These are phyloP conservation scores for Leguminivora glycinivorella DNA, from an alignment of 1,140 invertebrate species.

Conservation along the genomic window DNA sequence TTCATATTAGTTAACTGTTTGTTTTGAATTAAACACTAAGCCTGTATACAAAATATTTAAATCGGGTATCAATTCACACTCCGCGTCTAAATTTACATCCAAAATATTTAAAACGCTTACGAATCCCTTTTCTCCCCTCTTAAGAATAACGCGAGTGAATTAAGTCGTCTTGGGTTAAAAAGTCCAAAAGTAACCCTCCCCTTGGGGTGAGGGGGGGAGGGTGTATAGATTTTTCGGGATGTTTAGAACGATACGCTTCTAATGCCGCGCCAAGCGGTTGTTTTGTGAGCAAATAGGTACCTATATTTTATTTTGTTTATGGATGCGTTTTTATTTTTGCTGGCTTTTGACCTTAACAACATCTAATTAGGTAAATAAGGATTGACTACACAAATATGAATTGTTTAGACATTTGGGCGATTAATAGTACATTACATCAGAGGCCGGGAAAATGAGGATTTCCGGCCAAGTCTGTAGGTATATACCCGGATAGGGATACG, in stretches of 20 bases:
- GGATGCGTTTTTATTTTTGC: neutral
- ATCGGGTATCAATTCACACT: neutral
- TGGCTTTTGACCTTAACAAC: neutral
- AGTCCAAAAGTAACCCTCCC: constrained; percentile 29
- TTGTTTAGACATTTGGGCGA: too few relatives aligned
- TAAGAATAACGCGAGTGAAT: constrained; percentile 25
- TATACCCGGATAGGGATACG: too few relatives aligned
- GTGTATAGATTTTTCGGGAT: constrained; percentile 31
- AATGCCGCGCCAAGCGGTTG: neutral
- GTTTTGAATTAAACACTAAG: neutral
- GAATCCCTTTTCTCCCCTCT: constrained; percentile 13
- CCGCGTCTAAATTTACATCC: neutral
- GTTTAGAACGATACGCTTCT: constrained; percentile 22
- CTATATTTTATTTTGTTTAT: constrained; percentile 11
- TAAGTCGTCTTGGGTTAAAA: constrained; percentile 30
- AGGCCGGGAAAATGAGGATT: too few relatives aligned
- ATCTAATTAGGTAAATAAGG: too few relatives aligned
- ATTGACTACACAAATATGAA: too few relatives aligned
- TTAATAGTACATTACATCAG: too few relatives aligned
- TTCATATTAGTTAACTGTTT: too few relatives aligned
- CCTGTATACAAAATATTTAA: neutral
- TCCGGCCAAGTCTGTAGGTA: too few relatives aligned
- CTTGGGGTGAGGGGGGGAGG: constrained; percentile 8
- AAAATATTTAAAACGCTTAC: constrained; percentile 16
- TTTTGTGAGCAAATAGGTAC: neutral